phyloP scores from a whole-genome alignment of 2,797 vertebrate genomes.

The Sebastes iracundus region DNA sequence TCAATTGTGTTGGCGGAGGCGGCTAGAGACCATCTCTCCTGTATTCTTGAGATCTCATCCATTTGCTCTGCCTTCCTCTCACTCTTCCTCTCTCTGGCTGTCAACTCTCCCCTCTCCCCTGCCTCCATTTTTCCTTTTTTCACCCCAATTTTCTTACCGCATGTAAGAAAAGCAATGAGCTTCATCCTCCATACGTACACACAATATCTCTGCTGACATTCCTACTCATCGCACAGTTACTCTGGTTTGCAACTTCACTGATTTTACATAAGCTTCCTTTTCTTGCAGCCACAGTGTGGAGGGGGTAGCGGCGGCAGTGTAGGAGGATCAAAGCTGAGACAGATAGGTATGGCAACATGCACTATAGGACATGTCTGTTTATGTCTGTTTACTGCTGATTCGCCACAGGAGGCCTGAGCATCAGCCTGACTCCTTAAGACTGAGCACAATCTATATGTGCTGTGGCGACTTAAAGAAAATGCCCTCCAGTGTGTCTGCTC shows the following conservation, averaged over 20 bases:
- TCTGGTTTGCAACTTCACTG: conserved; percentile 67
- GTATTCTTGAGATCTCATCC: conserved; percentile 46
- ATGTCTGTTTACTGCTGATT: conserved; percentile 38
- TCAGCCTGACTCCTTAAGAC: conserved; percentile 14
- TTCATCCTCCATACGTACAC: conserved; percentile 29
- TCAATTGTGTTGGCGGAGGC: conserved; percentile 34
- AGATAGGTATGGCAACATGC: conserved; percentile 46
- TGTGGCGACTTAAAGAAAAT: conserved; percentile 7
- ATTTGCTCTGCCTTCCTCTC: conserved; percentile 34
- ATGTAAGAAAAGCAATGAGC: conserved; percentile 21
- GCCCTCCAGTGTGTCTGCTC: conserved; percentile 10
- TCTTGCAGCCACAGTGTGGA: conserved; percentile 34
- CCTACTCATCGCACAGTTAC: conserved; percentile 68
- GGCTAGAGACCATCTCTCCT: conserved; percentile 27
- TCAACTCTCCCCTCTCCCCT: not conserved
- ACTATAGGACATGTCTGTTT: conserved; percentile 50
- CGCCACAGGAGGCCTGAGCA: conserved; percentile 31
- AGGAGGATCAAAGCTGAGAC: conserved; percentile 68
- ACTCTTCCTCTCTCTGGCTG: conserved; percentile 7
- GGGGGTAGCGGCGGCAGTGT: not conserved
- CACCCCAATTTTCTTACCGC: conserved; percentile 20
- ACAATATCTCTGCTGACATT: conserved; percentile 72
- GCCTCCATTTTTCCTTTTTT: conserved; percentile 30
- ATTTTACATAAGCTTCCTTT: conserved; percentile 40
- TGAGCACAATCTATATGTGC: conserved; percentile 28